A percentile compares a stretch with the other conserved stretches of the same genome.
These are phyloP conservation scores for Ptychadena robeensis DNA, from an alignment of 2,797 vertebrate genomes.

Conservation along the genomic window DNA sequence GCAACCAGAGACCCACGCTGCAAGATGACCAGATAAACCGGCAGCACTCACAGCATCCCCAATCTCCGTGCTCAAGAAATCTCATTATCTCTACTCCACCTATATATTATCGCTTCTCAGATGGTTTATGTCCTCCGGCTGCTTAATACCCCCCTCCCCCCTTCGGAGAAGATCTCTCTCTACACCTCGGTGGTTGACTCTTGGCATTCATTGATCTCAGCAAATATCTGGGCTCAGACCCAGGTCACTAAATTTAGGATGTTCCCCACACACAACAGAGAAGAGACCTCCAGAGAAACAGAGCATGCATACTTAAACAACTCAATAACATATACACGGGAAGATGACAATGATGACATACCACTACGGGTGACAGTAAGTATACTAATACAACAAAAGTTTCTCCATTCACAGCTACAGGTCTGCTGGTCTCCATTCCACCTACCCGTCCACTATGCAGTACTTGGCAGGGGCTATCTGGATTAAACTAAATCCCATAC, in stretches of 20 bases:
- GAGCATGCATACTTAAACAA: not conserved
- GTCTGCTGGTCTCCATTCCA: not conserved
- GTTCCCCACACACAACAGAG: slow-evolving; percentile 26
- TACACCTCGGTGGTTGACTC: slow-evolving; percentile 52
- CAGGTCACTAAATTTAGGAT: slow-evolving; percentile 50
- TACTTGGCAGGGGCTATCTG: not conserved
- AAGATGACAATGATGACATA: not conserved
- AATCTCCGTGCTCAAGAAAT: not conserved
- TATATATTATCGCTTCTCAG: slow-evolving; percentile 8
- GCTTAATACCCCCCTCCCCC: slow-evolving; percentile 14
- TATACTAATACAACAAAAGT: not conserved
- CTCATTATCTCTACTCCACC: not conserved
- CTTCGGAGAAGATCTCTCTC: slow-evolving; percentile 49
- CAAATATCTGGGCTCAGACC: slow-evolving; percentile 60
- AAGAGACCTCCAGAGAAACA: slow-evolving; percentile 15
- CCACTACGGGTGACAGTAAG: slow-evolving; percentile 11
- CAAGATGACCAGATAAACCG: not conserved
- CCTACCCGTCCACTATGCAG: not conserved
- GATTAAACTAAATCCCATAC: slow-evolving; percentile 13
- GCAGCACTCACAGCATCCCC: not conserved
- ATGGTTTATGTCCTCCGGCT: not conserved
- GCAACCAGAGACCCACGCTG: slow-evolving; percentile 18
- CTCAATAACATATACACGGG: not conserved
- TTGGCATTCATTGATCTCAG: slow-evolving; percentile 61
- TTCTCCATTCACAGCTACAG: not conserved